These are phyloP conservation scores for Tupiocoris notatus DNA, from an alignment of 2,888 invertebrate species.

Conservation along the genomic window DNA sequence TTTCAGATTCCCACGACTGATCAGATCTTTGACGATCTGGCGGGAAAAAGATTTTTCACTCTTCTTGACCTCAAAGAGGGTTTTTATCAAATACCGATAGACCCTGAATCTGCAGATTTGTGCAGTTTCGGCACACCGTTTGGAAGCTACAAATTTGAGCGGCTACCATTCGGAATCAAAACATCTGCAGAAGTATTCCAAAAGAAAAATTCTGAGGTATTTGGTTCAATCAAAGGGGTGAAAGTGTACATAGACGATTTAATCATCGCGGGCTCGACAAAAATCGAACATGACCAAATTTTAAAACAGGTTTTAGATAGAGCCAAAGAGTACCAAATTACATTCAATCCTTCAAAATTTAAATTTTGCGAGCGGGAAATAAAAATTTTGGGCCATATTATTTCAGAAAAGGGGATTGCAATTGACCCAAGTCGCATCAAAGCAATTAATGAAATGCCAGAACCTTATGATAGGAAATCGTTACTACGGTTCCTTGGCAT, in stretches of 20 bases:
- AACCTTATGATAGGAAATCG: constrained; percentile 3
- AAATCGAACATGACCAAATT: constrained; percentile 42
- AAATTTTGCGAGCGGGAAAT: background rate
- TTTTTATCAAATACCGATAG: background rate
- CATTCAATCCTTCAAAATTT: constrained; percentile 5
- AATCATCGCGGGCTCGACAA: constrained; percentile 23
- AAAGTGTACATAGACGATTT: constrained; percentile 44
- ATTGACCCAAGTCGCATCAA: constrained; percentile 5
- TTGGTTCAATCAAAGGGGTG: constrained; percentile 40
- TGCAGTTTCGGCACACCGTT: too few relatives aligned
- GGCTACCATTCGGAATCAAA: constrained; percentile 43
- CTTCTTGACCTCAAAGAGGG: constrained; percentile 27
- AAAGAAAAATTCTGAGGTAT: constrained; percentile 31
- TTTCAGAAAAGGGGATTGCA: background rate
- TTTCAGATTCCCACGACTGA: constrained; percentile 12
- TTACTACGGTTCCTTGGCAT: constrained; percentile 2
- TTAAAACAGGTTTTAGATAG: background rate
- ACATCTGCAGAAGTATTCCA: constrained; percentile 42
- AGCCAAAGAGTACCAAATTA: background rate
- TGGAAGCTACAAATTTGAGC: background rate
- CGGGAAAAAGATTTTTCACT: background rate
- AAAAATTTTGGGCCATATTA: background rate
- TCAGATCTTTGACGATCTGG: background rate
- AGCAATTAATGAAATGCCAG: constrained; percentile 23
- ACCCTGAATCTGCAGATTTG: background rate